These are phyloP conservation scores for Fratercula arctica DNA, from an alignment of 2,797 vertebrate genomes.

Conservation along the genomic window DNA sequence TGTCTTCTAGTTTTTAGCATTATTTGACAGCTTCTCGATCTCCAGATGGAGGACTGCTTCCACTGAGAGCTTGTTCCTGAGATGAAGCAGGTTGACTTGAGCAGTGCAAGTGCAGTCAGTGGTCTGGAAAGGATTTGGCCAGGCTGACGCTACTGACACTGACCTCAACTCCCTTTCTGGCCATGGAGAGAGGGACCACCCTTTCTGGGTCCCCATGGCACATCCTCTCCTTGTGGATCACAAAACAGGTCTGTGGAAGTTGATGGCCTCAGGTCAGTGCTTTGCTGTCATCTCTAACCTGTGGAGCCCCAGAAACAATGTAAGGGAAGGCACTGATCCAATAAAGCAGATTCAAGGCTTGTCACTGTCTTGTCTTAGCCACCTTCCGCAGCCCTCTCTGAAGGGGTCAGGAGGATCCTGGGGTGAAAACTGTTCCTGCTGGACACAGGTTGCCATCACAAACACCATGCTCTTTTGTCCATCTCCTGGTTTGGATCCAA, in stretches of 20 bases:
- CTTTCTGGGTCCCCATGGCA: neutral
- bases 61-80: neutral
- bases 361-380: neutral
- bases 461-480: neutral
- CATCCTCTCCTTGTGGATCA: neutral
- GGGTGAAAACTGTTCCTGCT: neutral
- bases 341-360: neutral
- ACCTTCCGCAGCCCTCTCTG: neutral
- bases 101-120: neutral
- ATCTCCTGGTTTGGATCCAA: neutral
- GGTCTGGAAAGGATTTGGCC: neutral
- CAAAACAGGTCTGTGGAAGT: neutral
- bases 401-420: neutral
- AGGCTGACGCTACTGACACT: neutral
- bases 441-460: neutral
- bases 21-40: neutral
- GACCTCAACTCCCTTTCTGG: neutral
- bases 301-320: neutral
- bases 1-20: neutral
- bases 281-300: neutral
- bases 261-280: neutral
- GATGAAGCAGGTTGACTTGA: neutral
- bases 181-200: neutral
- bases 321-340: neutral
- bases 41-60: neutral